phyloP scores from a whole-genome alignment of 1,140 invertebrate genomes.

The Ditylenchus dipsaci region DNA sequence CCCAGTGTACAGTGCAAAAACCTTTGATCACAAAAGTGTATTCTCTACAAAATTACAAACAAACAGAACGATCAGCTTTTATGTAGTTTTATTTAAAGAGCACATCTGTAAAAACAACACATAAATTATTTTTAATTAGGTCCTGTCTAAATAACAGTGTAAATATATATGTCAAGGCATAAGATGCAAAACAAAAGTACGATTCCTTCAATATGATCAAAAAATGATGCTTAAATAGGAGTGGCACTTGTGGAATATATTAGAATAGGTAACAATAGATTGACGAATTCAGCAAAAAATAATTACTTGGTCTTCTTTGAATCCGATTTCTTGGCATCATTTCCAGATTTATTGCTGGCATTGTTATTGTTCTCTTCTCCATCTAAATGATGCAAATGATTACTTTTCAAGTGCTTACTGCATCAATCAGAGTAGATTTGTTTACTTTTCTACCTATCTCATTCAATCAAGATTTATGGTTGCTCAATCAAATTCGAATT shows the following conservation, averaged over 20 bases:
- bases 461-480: too few species aligned
- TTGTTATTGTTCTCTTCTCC: slow-evolving; percentile 7
- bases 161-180: background rate
- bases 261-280: background rate
- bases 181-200: background rate
- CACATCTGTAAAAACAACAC: background rate
- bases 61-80: background rate
- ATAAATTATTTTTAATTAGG: background rate
- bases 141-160: background rate
- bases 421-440: too few species aligned
- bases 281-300: background rate
- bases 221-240: slow-evolving; percentile 5
- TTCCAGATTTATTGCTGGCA: background rate
- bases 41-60: background rate
- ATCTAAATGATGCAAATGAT: background rate
- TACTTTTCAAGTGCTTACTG: too few species aligned
- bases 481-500: too few species aligned
- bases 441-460: too few species aligned
- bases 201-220: background rate
- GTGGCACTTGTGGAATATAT: background rate
- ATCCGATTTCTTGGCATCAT: slow-evolving; percentile 23
- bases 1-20: background rate
- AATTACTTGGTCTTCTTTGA: slow-evolving; percentile 42
- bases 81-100: background rate
- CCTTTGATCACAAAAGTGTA: background rate